phyloP scores from a whole-genome alignment of 2,888 invertebrate species.

The Heterodera filipjevi region DNA sequence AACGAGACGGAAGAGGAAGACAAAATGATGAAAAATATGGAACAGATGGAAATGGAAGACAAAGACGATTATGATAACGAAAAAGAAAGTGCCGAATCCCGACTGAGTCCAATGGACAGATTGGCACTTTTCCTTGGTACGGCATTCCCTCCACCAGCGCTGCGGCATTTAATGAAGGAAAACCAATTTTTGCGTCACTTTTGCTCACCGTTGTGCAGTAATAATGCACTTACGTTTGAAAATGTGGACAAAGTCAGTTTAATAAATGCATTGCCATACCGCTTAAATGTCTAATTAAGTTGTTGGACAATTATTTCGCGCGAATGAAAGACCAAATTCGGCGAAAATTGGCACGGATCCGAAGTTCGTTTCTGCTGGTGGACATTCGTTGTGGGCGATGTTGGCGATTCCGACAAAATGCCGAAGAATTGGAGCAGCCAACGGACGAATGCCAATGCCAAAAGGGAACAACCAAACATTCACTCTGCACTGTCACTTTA shows the following conservation, averaged over 20 bases:
- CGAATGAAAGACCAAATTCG: background rate
- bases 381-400: background rate
- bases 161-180: background rate
- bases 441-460: background rate
- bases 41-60: background rate
- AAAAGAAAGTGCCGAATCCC: background rate
- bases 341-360: background rate
- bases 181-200: background rate
- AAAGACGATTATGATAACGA: background rate
- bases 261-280: too few species aligned
- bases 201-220: background rate
- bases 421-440: background rate
- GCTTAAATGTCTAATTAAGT: background rate
- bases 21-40: too few species aligned
- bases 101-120: background rate
- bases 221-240: background rate
- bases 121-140: conserved; percentile 14
- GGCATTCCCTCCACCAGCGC: conserved; percentile 14
- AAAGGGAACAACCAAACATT: background rate
- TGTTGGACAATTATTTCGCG: background rate
- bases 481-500: background rate
- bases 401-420: background rate
- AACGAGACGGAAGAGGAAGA: too few species aligned
- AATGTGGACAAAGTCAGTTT: background rate
- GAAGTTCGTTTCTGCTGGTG: background rate